Percentiles rank a stretch among this genome's conserved stretches.
Conservation (phyloP, 2,797 vertebrate species). For the Holocentrus rufus region DNA sequence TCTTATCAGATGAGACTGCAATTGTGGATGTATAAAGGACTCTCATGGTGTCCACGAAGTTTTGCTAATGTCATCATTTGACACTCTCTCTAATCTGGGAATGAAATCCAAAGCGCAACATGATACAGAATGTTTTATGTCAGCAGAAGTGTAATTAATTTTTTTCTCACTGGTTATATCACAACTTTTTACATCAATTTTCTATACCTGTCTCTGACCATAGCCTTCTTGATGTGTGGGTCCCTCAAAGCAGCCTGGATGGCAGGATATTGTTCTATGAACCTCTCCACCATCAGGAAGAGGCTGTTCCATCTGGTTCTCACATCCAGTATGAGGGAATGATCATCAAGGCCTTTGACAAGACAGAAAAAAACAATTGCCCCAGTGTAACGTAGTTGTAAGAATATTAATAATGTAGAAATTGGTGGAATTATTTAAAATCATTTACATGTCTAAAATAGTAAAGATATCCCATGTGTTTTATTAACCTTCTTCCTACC, state of each 20-base stretch:
- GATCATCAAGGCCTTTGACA: background rate
- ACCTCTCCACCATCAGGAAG: background rate
- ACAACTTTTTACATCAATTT: background rate
- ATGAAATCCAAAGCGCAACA: background rate
- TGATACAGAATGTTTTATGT: background rate
- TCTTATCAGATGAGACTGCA: too few relatives aligned
- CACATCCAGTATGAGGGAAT: background rate
- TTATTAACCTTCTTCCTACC: background rate
- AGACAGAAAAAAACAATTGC: background rate
- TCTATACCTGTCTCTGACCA: constrained; percentile 4
- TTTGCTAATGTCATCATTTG: background rate
- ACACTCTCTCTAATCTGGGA: constrained; percentile 6
- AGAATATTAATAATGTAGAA: background rate
- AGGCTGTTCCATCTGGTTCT: background rate
- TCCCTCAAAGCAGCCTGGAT: background rate
- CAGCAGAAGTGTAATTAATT: background rate
- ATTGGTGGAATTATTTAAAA: background rate
- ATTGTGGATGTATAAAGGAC: too few relatives aligned
- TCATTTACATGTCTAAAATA: background rate
- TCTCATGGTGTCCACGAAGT: too few relatives aligned
- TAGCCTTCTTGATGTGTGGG: background rate
- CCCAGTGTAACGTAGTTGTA: background rate
- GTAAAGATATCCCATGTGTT: background rate
- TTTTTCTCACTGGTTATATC: background rate
- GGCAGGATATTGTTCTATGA: background rate